Evolutionary conservation across 2,888 invertebrate genomes (phyloP).

Genomic region (Leptinotarsa tumamoca): DNA sequence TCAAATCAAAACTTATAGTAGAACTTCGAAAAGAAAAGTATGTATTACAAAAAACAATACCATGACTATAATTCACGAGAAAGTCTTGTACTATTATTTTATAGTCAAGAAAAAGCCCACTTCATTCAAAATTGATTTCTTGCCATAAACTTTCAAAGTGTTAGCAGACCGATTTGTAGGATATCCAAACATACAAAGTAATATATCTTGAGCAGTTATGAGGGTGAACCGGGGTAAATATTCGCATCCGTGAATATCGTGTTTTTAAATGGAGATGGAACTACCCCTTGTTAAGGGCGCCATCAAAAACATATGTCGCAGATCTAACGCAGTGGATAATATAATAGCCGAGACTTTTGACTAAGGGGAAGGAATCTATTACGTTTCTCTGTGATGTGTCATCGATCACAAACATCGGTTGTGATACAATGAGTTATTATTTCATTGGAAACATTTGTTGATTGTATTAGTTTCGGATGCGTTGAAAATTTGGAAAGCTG

Average conservation of each 20-base stretch:
- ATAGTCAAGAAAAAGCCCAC: conserved; percentile 4
- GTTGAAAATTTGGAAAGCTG: conserved; percentile 16
- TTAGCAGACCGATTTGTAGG: conserved; percentile 24
- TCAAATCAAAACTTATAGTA: too few relatives aligned
- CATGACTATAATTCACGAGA: not conserved
- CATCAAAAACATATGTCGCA: conserved; percentile 67
- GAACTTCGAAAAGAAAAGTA: not conserved
- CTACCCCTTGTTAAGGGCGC: conserved; percentile 63
- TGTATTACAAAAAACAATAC: not conserved
- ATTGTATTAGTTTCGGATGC: conserved; percentile 16
- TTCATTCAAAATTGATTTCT: conserved; percentile 25
- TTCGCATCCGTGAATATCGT: conserved; percentile 46
- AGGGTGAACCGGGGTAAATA: conserved; percentile 43
- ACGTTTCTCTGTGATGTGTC: conserved; percentile 48
- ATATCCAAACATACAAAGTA: conserved; percentile 48
- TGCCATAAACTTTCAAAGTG: conserved; percentile 20
- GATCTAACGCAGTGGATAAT: conserved; percentile 65
- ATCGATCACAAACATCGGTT: conserved; percentile 53
- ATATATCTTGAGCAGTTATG: conserved; percentile 52
- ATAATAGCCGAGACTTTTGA: conserved; percentile 55
- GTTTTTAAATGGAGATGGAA: conserved; percentile 53
- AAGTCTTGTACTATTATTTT: not conserved
- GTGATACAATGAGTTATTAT: conserved; percentile 46
- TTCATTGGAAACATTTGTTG: conserved; percentile 34
- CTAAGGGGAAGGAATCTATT: conserved; percentile 56